Evolutionary conservation across 2,888 invertebrate species (phyloP), one percentile per base, ranked within the genome.

Genomic region (Calameuta filiformis): DNA sequence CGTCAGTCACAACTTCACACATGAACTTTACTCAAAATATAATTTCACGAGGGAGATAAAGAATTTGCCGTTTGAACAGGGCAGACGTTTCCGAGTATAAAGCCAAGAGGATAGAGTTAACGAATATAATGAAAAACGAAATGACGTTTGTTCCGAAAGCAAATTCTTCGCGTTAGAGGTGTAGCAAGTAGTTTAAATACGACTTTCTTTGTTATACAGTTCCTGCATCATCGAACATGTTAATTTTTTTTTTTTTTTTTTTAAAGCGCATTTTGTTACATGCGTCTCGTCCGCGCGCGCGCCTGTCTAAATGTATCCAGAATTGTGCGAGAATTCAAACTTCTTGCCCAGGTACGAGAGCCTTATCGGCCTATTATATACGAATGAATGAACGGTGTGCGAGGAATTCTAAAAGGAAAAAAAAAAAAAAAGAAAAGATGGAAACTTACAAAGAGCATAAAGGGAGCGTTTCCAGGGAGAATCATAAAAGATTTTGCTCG

Each of bases 241-340:
- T 11, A 35, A 35, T 68, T 35, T 68, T 11, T n/a, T 35, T 74
- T 69, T 1, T 77, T 68, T 77, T 40, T 34, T 34, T 77, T 40
- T 23, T 6, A 56, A 23, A 56, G 56, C 23, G 56, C 56, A 15
- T 56, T 40, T 35, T 35, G 11, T 35, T 73, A 71, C 33, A 23
- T 71, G 71, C 34, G 71, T 15, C 71, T 31, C 71, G 71, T 71
- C 33, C 71, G 71, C 23, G 71, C 1, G 71, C 30, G 69, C 56
- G 56, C 56, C 23, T 56, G 56, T 56, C 56, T 9, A 23, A 56
- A 56, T 56, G 23, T 56, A 56, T 2, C 23, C 56, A 23, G 9
- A 56, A 56, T 23, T 56, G 23, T 56, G 23, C 56, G 23, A 56
- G 9, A 9, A 56, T 56, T 23, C 2, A 56, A 56, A 33, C 71